Evolutionary conservation across 2,113 vertebrate genomes (phyloP).

Genomic region (Rhinichthys klamathensis): DNA sequence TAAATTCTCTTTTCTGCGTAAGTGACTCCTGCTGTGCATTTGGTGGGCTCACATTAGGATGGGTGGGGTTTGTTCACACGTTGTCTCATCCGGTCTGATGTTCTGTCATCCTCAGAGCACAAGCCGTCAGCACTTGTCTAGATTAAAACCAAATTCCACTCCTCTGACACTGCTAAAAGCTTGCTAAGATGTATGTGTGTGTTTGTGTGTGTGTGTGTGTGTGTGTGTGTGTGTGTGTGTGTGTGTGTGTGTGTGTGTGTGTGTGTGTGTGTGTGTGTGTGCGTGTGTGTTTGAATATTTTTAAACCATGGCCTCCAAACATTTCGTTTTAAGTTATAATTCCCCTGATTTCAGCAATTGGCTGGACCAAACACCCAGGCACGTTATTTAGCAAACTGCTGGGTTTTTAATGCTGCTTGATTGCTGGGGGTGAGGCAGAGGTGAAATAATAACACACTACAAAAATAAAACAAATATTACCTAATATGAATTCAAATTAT

Average conservation of each 20-base stretch:
- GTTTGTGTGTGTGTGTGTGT: background rate
- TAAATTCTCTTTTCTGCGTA: conserved; percentile 46
- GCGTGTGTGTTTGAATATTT: conserved; percentile 20
- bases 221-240: background rate
- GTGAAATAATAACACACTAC: background rate
- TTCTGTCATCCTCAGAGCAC: conserved; percentile 29
- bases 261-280: background rate
- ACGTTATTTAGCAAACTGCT: conserved; percentile 4
- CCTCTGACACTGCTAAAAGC: conserved; percentile 33
- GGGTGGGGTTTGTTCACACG: conserved; percentile 47
- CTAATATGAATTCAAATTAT: conserved; percentile 1
- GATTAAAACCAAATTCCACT: conserved; percentile 47
- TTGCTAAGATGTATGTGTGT: conserved; percentile 3
- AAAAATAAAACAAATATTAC: conserved; percentile 12
- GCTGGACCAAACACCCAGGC: background rate
- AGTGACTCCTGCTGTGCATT: conserved; percentile 29
- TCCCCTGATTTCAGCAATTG: conserved; percentile 25
- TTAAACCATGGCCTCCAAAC: conserved; percentile 15
- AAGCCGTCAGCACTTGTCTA: conserved; percentile 42
- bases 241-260: conserved; percentile 1
- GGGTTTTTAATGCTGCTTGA: background rate
- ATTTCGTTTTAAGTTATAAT: conserved; percentile 9
- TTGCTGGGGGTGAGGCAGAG: conserved; percentile 1
- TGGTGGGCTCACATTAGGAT: conserved; percentile 40
- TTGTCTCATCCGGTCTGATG: conserved; percentile 28